phyloP scores from a whole-genome alignment of 2,113 vertebrate species.

The Ardeotis arabs region DNA sequence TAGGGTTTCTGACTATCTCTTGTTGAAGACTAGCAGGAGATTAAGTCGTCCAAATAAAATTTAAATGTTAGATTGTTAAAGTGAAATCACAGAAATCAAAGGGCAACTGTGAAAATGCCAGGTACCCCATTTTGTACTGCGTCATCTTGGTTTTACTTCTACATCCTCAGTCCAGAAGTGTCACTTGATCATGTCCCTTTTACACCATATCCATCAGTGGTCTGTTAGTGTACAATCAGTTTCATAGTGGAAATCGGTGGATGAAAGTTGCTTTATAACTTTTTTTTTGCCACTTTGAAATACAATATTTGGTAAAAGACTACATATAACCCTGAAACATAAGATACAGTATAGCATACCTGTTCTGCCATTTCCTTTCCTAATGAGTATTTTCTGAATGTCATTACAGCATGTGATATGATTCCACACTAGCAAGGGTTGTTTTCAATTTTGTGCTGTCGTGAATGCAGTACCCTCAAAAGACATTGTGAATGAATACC shows the following conservation, averaged over 20 bases:
- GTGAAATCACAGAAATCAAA: neutral
- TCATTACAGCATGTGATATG: neutral
- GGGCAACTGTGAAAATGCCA: neutral
- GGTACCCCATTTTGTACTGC: neutral
- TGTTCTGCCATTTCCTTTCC: neutral
- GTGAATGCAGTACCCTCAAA: neutral
- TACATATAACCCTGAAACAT: neutral
- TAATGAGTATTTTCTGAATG: neutral
- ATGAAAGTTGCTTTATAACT: neutral
- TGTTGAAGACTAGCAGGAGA: neutral
- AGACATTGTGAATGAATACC: neutral
- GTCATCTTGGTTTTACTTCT: neutral
- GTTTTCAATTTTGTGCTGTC: neutral
- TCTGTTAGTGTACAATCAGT: neutral
- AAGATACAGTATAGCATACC: neutral
- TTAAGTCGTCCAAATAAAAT: neutral
- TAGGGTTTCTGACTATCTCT: neutral
- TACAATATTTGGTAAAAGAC: neutral
- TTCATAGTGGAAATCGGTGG: neutral
- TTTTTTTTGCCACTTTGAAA: neutral
- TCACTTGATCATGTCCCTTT: neutral
- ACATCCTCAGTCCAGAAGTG: neutral
- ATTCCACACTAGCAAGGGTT: neutral
- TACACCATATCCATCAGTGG: neutral
- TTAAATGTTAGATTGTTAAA: neutral